phyloP scores from a whole-genome alignment of 2,888 invertebrate species.

The Bruchidius siliquastri region DNA sequence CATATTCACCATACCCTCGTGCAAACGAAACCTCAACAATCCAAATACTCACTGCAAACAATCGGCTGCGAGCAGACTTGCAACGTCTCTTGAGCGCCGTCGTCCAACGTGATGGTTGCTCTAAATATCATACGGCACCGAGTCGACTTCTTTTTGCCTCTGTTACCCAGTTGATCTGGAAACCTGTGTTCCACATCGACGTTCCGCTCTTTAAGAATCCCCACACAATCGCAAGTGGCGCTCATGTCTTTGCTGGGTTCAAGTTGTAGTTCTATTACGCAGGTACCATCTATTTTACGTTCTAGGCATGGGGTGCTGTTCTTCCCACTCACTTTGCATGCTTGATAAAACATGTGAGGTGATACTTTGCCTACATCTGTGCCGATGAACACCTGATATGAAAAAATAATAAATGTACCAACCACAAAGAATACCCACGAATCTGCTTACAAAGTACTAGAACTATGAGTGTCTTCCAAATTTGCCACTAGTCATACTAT shows the following conservation, averaged over 20 bases:
- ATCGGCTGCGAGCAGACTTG: slow-evolving; percentile 89
- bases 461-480: no score
- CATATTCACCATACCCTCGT: no score
- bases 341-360: slow-evolving; percentile 97
- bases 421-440: no score
- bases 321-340: slow-evolving; percentile 93
- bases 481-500: no score
- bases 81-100: slow-evolving; percentile 75
- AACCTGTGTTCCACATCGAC: slow-evolving; percentile 92
- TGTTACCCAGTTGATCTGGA: slow-evolving; percentile 71
- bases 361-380: slow-evolving; percentile 85
- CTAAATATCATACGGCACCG: slow-evolving; percentile 93
- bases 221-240: slow-evolving; percentile 94
- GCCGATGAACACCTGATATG: slow-evolving; percentile 73
- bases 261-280: slow-evolving; percentile 87
- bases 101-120: slow-evolving; percentile 71
- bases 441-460: no score
- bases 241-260: slow-evolving; percentile 88
- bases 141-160: slow-evolving; percentile 91
- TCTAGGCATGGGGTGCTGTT: slow-evolving; percentile 91
- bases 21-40: no score
- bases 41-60: slow-evolving; percentile 77
- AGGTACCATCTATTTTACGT: slow-evolving; percentile 88
- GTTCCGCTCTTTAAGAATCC: slow-evolving; percentile 92
- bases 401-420: slow-evolving; percentile 5